Evolutionary conservation across 1,140 invertebrate species (phyloP).

Genomic region (Drepana arcuata): DNA sequence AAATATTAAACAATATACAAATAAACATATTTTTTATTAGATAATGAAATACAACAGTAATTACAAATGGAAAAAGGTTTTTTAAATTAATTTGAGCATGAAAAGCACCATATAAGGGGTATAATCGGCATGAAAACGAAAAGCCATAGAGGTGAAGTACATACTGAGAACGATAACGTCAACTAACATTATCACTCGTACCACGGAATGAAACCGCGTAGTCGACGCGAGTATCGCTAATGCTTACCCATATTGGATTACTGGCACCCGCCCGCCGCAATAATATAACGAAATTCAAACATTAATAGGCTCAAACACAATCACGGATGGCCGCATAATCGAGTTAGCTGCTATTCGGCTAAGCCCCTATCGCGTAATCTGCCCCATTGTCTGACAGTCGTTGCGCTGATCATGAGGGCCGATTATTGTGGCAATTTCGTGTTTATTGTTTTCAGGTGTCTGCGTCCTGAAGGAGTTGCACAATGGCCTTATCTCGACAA

Average conservation of each 20-base stretch:
- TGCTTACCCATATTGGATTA: conserved; percentile 59
- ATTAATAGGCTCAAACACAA: conserved; percentile 68
- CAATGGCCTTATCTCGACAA: conserved; percentile 32
- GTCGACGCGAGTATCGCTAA: conserved; percentile 44
- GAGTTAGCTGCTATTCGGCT: conserved; percentile 65
- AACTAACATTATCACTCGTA: conserved; percentile 21
- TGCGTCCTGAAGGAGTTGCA: conserved; percentile 39
- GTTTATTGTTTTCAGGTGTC: conserved; percentile 68
- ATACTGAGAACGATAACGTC: conserved; percentile 18
- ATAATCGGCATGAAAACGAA: no score
- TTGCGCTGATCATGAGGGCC: conserved; percentile 57
- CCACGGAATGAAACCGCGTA: conserved; percentile 24
- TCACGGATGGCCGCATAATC: conserved; percentile 67
- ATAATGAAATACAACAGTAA: no score
- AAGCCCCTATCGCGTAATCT: conserved; percentile 65
- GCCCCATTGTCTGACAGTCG: conserved; percentile 60
- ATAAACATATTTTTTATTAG: no score
- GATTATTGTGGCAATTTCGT: conserved; percentile 68
- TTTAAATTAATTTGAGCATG: no score
- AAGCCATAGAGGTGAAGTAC: no score
- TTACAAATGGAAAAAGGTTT: no score
- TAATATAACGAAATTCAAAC: conserved; percentile 69
- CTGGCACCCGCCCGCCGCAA: conserved; percentile 42
- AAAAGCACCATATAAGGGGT: no score
- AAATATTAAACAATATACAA: no score